A percentile compares a stretch with the other conserved stretches of the same genome.
These are phyloP conservation scores for Echinarachnius parma DNA, from an alignment of 53 echinoderm and acorn worm species.

Conservation along the genomic window DNA sequence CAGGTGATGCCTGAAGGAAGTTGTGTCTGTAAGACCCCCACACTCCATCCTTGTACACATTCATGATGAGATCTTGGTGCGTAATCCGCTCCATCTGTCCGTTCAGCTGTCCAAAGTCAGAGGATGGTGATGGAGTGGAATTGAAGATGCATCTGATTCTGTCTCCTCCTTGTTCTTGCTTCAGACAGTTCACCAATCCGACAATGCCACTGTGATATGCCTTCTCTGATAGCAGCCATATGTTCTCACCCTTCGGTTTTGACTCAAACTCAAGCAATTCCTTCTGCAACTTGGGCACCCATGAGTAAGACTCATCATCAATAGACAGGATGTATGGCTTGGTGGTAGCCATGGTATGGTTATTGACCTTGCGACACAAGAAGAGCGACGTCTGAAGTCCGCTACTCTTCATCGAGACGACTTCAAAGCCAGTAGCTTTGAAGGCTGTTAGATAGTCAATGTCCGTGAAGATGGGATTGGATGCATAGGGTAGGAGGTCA, in stretches of 20 bases:
- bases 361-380: slow-evolving; percentile 56
- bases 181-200: slow-evolving; percentile 75
- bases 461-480: not conserved
- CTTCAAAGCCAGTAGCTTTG: slow-evolving; percentile 53
- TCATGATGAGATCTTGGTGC: slow-evolving; percentile 65
- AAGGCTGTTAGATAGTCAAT: slow-evolving; percentile 43
- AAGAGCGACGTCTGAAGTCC: slow-evolving; percentile 60
- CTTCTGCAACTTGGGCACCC: slow-evolving; percentile 64
- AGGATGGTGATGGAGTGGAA: slow-evolving; percentile 17
- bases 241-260: slow-evolving; percentile 27
- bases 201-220: slow-evolving; percentile 65
- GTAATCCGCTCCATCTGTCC: slow-evolving; percentile 23
- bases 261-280: slow-evolving; percentile 37
- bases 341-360: not conserved
- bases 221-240: slow-evolving; percentile 67
- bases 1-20: slow-evolving; percentile 52
- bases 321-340: slow-evolving; percentile 38
- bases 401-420: slow-evolving; percentile 55
- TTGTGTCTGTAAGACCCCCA: slow-evolving; percentile 76
- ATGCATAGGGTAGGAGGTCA: slow-evolving; percentile 34
- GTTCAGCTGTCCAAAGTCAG: slow-evolving; percentile 40
- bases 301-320: slow-evolving; percentile 38
- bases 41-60: slow-evolving; percentile 60
- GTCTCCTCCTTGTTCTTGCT: slow-evolving; percentile 69
- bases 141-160: slow-evolving; percentile 80